These are phyloP conservation scores for Drosophila algonquin DNA, from an alignment of 2,888 invertebrate species.

Conservation along the genomic window DNA sequence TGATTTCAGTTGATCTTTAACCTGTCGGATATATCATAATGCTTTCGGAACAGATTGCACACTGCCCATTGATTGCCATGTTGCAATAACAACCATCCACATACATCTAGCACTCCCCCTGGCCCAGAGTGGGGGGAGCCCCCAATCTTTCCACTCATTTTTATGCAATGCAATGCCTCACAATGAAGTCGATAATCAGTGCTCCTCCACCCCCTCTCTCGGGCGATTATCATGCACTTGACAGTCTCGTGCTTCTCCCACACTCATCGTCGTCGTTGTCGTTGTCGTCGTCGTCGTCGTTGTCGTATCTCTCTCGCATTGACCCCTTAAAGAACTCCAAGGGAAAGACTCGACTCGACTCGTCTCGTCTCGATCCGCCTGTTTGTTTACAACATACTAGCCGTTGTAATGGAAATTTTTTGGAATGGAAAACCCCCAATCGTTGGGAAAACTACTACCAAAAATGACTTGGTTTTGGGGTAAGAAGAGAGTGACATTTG, in stretches of 20 bases:
- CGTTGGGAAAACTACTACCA: conserved; percentile 34
- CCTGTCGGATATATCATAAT: conserved; percentile 21
- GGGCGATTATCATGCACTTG: conserved; percentile 30
- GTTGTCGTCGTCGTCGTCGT: conserved; percentile 33
- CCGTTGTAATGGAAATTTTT: conserved; percentile 68
- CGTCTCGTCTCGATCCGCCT: neutral
- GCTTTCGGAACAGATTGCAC: conserved; percentile 9
- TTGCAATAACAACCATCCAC: conserved; percentile 3
- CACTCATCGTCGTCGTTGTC: neutral
- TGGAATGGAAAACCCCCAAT: conserved; percentile 53
- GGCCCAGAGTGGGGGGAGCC: neutral
- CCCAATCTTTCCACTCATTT: conserved; percentile 27
- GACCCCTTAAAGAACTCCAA: conserved; percentile 58
- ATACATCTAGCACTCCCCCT: neutral
- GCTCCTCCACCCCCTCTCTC: neutral
- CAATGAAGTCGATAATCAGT: conserved; percentile 38
- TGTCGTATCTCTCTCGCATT: conserved; percentile 35
- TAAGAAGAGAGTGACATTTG: conserved; percentile 18
- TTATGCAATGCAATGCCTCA: conserved; percentile 22
- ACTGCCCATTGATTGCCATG: conserved; percentile 12
- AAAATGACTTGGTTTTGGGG: neutral
- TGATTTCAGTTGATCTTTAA: conserved; percentile 3
- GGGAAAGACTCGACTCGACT: conserved; percentile 1
- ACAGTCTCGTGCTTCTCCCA: conserved; percentile 35
- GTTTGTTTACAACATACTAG: conserved; percentile 59